phyloP scores from a whole-genome alignment of 2,797 vertebrate species.

The Micrastur ruficollis region DNA sequence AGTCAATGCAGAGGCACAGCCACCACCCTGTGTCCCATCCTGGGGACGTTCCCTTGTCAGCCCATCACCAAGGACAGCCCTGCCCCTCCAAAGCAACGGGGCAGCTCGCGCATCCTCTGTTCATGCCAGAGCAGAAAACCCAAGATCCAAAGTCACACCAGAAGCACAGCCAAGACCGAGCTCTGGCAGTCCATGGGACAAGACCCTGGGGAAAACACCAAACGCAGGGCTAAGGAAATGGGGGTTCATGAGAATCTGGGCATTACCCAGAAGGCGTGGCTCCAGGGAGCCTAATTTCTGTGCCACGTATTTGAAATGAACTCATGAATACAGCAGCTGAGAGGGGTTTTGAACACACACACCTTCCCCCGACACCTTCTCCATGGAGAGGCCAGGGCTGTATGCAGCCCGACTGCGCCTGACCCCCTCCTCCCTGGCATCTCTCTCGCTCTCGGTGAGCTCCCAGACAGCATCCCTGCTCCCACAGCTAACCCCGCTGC shows the following conservation, averaged over 20 bases:
- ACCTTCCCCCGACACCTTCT: background rate
- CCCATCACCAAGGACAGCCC: background rate
- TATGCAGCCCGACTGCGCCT: fast-evolving
- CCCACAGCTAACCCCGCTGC: too few species aligned
- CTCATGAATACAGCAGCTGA: fast-evolving
- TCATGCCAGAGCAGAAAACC: fast-evolving
- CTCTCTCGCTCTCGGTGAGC: background rate
- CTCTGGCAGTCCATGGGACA: background rate
- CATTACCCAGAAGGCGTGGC: background rate
- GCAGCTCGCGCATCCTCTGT: fast-evolving
- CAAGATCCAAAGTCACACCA: background rate
- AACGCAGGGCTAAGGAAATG: background rate
- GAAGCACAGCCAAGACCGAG: background rate
- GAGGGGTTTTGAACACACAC: background rate
- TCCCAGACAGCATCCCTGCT: background rate
- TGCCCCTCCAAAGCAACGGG: background rate
- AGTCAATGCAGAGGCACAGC: background rate
- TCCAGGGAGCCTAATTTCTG: background rate
- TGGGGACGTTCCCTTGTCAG: background rate
- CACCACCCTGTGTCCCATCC: background rate
- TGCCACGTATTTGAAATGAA: background rate
- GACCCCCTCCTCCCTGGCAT: background rate
- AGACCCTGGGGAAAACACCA: background rate
- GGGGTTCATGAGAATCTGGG: fast-evolving
- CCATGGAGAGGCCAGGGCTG: background rate